Evolutionary conservation across 2,113 vertebrate species (phyloP).

Genomic region (Donacobius atricapilla): DNA sequence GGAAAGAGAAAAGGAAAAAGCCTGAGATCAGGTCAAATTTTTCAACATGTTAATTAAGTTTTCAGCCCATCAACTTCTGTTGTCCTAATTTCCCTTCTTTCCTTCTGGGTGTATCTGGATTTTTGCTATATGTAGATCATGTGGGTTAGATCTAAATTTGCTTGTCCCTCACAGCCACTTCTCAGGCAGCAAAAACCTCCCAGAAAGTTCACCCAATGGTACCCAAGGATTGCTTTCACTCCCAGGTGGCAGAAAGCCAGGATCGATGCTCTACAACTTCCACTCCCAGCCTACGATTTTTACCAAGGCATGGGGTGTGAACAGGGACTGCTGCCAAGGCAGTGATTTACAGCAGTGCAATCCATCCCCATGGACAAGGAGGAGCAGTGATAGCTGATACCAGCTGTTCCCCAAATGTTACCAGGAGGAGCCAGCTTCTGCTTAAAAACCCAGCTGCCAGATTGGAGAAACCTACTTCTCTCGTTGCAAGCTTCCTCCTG

Average conservation of each 20-base stretch:
- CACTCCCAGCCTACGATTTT: neutral
- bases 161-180: neutral
- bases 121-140: neutral
- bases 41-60: conserved; percentile 3
- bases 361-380: conserved; percentile 44
- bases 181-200: neutral
- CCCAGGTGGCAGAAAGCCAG: conserved; percentile 12
- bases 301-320: conserved; percentile 28
- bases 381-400: conserved; percentile 28
- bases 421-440: conserved; percentile 18
- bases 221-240: neutral
- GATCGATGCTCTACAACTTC: conserved; percentile 15
- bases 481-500: neutral
- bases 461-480: neutral
- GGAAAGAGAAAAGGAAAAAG: neutral
- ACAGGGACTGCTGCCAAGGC: conserved; percentile 5
- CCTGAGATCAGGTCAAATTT: neutral
- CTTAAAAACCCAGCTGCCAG: conserved; percentile 11
- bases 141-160: neutral
- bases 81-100: conserved; percentile 12
- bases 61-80: conserved; percentile 12
- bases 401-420: conserved; percentile 60
- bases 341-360: conserved; percentile 38
- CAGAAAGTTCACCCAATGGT: neutral
- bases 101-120: neutral